phyloP scores from a whole-genome alignment of 2,888 invertebrate species.

The Eupeodes latifasciatus region DNA sequence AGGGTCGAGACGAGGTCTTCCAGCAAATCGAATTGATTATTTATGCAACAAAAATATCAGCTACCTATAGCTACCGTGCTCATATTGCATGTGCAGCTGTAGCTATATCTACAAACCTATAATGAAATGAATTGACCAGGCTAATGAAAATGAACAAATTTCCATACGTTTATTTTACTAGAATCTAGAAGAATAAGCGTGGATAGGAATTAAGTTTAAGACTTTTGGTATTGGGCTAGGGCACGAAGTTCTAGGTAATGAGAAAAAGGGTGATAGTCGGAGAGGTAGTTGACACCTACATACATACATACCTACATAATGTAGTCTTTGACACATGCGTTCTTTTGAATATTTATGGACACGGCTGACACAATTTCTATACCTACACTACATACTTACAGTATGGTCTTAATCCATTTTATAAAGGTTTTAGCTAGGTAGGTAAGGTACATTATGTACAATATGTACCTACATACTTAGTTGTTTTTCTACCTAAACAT shows the following conservation, averaged over 20 bases:
- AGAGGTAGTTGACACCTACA: too few relatives aligned
- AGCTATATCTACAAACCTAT: neutral
- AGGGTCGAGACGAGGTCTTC: conserved; percentile 14
- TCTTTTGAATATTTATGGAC: conserved; percentile 67
- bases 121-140: conserved; percentile 65
- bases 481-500: too few relatives aligned
- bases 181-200: neutral
- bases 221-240: neutral
- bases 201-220: neutral
- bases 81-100: neutral
- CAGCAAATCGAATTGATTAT: conserved; percentile 63
- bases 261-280: conserved; percentile 3
- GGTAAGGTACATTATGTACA: neutral
- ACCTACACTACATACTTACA: neutral
- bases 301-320: too few relatives aligned
- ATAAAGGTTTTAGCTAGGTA: too few relatives aligned
- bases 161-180: neutral
- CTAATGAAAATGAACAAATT: conserved; percentile 44
- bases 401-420: conserved; percentile 37
- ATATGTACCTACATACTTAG: neutral
- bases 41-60: neutral
- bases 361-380: conserved; percentile 7
- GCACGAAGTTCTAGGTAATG: neutral
- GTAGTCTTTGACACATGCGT: conserved; percentile 57
- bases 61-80: neutral